phyloP scores from a whole-genome alignment of 2,797 vertebrate species.

The Rallus crepitans region DNA sequence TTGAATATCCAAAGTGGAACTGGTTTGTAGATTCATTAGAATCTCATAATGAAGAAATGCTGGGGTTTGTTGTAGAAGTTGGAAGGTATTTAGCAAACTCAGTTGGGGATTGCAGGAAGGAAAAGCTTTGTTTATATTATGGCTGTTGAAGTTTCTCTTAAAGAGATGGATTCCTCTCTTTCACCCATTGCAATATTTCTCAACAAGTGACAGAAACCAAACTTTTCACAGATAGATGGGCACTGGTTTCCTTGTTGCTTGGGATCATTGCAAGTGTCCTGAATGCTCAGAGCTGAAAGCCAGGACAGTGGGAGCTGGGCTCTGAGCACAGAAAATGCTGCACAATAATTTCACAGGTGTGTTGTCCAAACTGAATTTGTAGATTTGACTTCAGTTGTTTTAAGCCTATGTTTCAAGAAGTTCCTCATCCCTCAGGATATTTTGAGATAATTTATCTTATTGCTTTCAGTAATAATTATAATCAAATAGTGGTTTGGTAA shows the following conservation, averaged over 20 bases:
- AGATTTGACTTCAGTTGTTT: not conserved
- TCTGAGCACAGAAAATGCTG: not conserved
- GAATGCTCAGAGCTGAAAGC: not conserved
- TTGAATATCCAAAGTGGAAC: not conserved
- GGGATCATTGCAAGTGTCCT: not conserved
- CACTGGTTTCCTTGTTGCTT: not conserved
- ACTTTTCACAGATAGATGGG: not conserved
- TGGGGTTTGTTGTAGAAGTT: not conserved
- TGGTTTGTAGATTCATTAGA: not conserved
- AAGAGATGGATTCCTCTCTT: not conserved
- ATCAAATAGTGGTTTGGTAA: not conserved
- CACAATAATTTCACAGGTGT: not conserved
- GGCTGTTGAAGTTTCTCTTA: not conserved
- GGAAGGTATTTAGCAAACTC: not conserved
- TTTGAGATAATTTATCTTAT: not conserved
- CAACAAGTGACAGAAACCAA: not conserved
- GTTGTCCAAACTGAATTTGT: not conserved
- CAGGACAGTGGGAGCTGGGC: not conserved
- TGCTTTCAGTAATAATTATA: not conserved
- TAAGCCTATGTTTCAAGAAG: not conserved
- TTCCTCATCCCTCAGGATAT: not conserved
- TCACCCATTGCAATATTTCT: not conserved
- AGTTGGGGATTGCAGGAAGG: not conserved
- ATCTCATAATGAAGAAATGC: not conserved
- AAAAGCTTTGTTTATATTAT: not conserved